Percentiles rank a stretch among this genome's conserved stretches.
phyloP scores from a whole-genome alignment of 1,140 invertebrate genomes.

The Propsilocerus akamusi region DNA sequence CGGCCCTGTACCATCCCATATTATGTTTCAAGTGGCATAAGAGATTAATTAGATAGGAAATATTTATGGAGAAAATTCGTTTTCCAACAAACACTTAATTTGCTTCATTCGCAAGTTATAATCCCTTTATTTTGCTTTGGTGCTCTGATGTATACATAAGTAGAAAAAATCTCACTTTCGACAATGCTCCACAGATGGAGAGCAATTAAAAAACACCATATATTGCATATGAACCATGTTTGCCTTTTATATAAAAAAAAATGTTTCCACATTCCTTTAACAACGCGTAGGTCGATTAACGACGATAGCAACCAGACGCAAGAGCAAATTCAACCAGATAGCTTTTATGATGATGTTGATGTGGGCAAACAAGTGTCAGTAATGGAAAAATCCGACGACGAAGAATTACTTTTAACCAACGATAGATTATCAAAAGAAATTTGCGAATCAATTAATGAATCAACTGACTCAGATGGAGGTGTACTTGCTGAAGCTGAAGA shows the following conservation, averaged over 20 bases:
- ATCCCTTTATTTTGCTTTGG: neutral
- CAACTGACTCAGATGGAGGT: constrained; percentile 22
- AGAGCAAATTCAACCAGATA: neutral
- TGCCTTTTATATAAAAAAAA: no score
- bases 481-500: constrained; percentile 23
- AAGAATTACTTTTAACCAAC: neutral
- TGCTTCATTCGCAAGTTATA: neutral
- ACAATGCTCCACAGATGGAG: no score
- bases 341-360: neutral
- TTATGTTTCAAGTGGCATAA: constrained; percentile 4
- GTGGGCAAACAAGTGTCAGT: neutral
- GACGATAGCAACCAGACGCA: neutral
- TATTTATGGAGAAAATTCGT: neutral
- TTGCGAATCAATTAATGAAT: neutral
- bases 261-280: no score
- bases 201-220: no score
- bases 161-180: no score
- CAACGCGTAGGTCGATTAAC: neutral
- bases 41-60: constrained; percentile 4
- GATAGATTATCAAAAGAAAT: neutral
- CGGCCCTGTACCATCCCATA: neutral
- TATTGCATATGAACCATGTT: no score
- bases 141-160: no score
- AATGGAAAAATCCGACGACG: neutral
- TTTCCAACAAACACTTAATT: neutral